Evolutionary conservation across 2,797 vertebrate species (phyloP), one percentile per base, ranked within the genome.

Genomic region (Onychomys arenicola): DNA sequence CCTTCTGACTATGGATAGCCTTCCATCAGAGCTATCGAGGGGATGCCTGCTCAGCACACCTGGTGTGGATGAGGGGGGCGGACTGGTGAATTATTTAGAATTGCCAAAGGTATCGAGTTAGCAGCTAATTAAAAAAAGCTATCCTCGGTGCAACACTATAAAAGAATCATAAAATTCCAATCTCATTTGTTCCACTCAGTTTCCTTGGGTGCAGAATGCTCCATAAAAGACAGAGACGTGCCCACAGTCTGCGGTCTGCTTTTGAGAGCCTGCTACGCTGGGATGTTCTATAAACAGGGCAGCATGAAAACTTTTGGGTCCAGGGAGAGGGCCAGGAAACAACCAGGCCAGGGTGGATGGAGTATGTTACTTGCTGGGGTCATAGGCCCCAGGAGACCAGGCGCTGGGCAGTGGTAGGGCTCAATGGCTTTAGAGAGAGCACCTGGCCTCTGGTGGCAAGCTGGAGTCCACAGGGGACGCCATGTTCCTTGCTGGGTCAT

Each of bases 131-230:
- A 97, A 97, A 97, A 97, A 97, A 91, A 97, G 91, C 97, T 97
- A 90, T 98, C 98, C 97, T 84, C 95, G 89, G 94, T 80, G 94
- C 94, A 96, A 94, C 46, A 87, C 98, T 94, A 96, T 98, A 98
- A 98, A 98, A 98, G 97, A 97, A 98, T 97, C 98, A 98, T 98
- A 98, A 98, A 99, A 98, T 98, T 93, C 97, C 98, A 98, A 98
- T 98, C 98, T 98, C 98, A 98, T 98, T 98, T 98, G 98, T 98
- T 98, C 98, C 98, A 96, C 98, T 98, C 97, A 81, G 86, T 93
- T 97, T 98, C 95, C 96, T 95, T 0, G 23, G 97, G 95, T 96
- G 97, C 97, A 97, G 95, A 98, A 98, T 93, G 80, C 97, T 98
- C 97, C 98, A 97, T 98, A 98, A 98, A 98, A 97, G 75, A 69